Evolutionary conservation across 2,797 vertebrate species (phyloP), one percentile per base, ranked within the genome.

Genomic region (Spea hammondii): DNA sequence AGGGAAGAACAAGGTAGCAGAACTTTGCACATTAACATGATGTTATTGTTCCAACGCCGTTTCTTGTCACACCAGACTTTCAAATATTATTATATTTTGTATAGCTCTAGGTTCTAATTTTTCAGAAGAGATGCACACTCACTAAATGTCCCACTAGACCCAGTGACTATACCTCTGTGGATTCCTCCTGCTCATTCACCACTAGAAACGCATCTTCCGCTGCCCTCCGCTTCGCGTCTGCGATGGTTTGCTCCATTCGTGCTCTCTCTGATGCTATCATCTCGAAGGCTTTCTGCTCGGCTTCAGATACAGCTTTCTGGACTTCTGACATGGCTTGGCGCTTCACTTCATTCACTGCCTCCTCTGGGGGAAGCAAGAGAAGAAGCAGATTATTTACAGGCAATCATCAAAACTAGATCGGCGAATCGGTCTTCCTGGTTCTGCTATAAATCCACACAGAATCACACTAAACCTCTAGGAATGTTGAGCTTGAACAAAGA

Each of bases 271-370:
- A 89, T 0, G 97, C 93, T 5, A 98, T 98, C 95, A 99, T 98
- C 92, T 99, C 97, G 3, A 98, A 98, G 0, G 97, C 97, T 89
- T 99, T 99, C 91, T 99, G 97, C 86, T 99, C 97, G 0, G 97
- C 97, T 86, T 99, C 97, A 0, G 97, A 95, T 44, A 99, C 97
- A 0, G 97, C 97, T 82, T 99, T 99, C 90, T 99, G 97, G 53
- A 99, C 96, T 91, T 99, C 97, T 0, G 97, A 97, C 96, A 99
- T 97, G 82, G 97, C 97, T 92, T 99, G 97, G 4, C 97, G 94
- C 89, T 99, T 99, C 88, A 99, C 97, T 87, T 99, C 97, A 17
- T 99, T 99, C 89, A 99, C 97, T 0, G 97, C 97, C 86, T 99
- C 97, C 90, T 99, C 97, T 99, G 77, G 0, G 55, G 48, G 49